Evolutionary conservation across 2,113 vertebrate genomes (phyloP).

Genomic region (Hyaena hyaena): DNA sequence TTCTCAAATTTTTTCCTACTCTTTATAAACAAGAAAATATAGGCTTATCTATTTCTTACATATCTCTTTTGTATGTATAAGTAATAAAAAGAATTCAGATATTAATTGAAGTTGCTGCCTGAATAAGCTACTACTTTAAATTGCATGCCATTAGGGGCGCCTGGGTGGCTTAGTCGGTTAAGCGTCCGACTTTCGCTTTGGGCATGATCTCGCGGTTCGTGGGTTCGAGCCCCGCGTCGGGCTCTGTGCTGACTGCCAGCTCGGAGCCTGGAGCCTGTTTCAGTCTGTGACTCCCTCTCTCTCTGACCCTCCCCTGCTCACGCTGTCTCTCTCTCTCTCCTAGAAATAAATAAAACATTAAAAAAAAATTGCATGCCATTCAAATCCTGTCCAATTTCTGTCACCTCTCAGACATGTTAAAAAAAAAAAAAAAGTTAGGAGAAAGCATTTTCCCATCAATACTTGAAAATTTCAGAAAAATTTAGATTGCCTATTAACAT

Average conservation of each 20-base stretch:
- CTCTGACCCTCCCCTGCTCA: too few relatives aligned
- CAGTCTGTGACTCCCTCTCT: too few relatives aligned
- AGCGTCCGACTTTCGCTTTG: too few relatives aligned
- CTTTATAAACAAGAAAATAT: background rate
- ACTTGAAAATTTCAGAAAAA: background rate
- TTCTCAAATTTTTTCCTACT: background rate
- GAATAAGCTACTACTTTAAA: constrained; percentile 1
- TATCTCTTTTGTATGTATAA: background rate
- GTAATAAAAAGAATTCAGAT: background rate
- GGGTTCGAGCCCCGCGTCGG: too few relatives aligned
- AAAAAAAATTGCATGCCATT: constrained; percentile 5
- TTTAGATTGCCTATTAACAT: background rate
- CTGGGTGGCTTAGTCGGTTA: too few relatives aligned
- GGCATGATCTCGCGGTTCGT: too few relatives aligned
- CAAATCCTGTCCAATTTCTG: background rate
- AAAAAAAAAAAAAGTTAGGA: background rate
- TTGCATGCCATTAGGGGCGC: background rate
- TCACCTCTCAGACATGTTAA: background rate
- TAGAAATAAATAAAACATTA: too few relatives aligned
- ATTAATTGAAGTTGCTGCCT: background rate
- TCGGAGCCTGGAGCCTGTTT: too few relatives aligned
- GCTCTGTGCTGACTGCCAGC: too few relatives aligned
- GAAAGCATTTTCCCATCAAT: background rate
- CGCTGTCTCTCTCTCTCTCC: too few relatives aligned
- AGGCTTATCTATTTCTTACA: background rate